Base-by-base conservation (phyloP, 2,113 vertebrate species). In the Trochalopteron elliotii region DNA sequence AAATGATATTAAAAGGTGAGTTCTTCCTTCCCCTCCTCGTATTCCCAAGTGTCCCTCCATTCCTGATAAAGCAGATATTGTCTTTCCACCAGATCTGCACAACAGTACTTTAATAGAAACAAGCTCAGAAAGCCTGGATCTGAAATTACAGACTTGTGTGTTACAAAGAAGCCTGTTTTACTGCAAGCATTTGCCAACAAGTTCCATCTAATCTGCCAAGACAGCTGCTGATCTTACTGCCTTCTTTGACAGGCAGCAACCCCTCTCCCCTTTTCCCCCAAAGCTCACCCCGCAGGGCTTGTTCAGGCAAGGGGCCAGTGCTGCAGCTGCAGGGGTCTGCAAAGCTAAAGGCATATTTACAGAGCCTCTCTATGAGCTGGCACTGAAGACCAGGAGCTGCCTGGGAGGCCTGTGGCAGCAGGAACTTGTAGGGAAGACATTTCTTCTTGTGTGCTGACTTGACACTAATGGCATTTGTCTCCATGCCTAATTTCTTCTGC, bases 261-360 rank as follows among this genome's bases (percentile, higher is more conserved):
- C 55, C 42, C 42, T 82, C 59, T 85, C 60, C 23, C 33, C 35
- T 31, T 50, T 61, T 87, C 61, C 80, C 40, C 63, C 19, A n/a
- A 5, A 70, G 44, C 33, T 83, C 25, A 5, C 47, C 90, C 92
- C 56, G 63, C 79, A 67, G 92, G 90, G 88, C 90, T 92, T 81
- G 85, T 78, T 90, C 86, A 59, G 92, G 88, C 94, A 92, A 45
- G 52, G 60, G 83, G 83, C 94, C 93, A 71, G 75, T 39, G 42
- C 71, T 88, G 85, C 93, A 93, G 93, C 96, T 96, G 94, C 79
- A 67, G 77, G 94, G 94, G 78, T 65, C 90, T 95, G 64, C 60
- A 59, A 0, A 40, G 50, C 55, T 91, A 9, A 68, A 42, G 76
- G 68, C 35, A 27, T 35, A 33, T 53, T 65, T 76, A 37, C 56